A percentile compares a stretch with the other conserved stretches of the same genome.
Conservation (phyloP, 1,140 invertebrate genomes). For the Panonychus citri region DNA sequence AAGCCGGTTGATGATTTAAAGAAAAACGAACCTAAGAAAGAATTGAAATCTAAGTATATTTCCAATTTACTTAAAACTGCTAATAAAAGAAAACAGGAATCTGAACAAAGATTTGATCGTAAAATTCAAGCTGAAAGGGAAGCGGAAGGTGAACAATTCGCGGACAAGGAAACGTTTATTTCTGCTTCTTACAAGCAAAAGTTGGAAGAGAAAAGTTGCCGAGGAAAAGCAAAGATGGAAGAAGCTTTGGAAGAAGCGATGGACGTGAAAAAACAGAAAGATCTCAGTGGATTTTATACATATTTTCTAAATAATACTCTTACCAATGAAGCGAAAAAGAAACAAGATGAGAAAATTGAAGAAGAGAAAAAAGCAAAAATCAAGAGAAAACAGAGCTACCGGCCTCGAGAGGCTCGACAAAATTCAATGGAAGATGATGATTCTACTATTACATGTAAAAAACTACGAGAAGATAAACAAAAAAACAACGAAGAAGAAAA, state of each 20-base stretch:
- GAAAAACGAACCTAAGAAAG: constrained; percentile 11
- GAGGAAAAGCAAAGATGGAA: constrained; percentile 54
- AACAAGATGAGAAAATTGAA: background rate
- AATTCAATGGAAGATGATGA: background rate
- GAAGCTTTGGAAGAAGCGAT: constrained; percentile 61
- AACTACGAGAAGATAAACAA: background rate
- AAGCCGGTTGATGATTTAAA: background rate
- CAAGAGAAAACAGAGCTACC: background rate
- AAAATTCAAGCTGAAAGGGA: constrained; percentile 71
- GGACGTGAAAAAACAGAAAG: constrained; percentile 76
- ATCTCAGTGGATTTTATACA: constrained; percentile 75
- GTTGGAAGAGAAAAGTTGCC: constrained; percentile 58
- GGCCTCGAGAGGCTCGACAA: too few relatives aligned
- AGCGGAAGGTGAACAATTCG: constrained; percentile 59
- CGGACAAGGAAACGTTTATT: constrained; percentile 85
- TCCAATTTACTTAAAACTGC: constrained; percentile 52
- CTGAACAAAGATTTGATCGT: constrained; percentile 60
- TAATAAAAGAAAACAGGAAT: constrained; percentile 60
- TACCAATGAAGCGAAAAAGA: background rate
- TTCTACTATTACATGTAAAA: background rate
- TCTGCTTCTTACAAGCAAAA: constrained; percentile 77
- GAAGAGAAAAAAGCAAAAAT: background rate
- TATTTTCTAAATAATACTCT: constrained; percentile 50
- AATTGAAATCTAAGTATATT: constrained; percentile 51
- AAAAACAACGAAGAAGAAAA: background rate